Evolutionary conservation across 2,797 vertebrate species (phyloP).

Genomic region (Gallinago nigripennis): DNA sequence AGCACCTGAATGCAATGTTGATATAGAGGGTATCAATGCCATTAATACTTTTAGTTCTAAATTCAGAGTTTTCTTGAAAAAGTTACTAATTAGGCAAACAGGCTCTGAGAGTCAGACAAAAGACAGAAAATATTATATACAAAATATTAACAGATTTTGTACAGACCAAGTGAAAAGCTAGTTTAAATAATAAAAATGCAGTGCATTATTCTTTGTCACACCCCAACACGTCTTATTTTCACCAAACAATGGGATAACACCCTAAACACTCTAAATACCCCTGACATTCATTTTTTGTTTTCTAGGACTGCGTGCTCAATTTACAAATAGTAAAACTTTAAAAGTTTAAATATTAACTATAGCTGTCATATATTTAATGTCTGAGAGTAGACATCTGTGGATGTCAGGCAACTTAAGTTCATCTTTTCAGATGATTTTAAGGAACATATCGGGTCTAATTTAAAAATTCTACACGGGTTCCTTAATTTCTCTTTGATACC

Average conservation of each 20-base stretch:
- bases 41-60: background rate
- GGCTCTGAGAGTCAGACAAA: background rate
- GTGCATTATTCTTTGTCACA: background rate
- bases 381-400: background rate
- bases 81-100: background rate
- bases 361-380: background rate
- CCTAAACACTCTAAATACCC: background rate
- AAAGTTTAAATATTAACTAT: background rate
- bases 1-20: background rate
- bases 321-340: background rate
- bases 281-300: background rate
- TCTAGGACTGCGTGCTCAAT: background rate
- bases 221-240: background rate
- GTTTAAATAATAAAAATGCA: background rate
- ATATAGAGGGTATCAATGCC: background rate
- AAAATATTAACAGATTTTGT: background rate
- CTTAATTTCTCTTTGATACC: constrained; percentile 43
- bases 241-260: background rate
- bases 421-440: background rate
- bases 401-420: background rate
- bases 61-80: background rate
- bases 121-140: background rate
- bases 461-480: constrained; percentile 17
- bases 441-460: constrained; percentile 11
- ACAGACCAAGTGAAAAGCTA: background rate